These are phyloP conservation scores for Hypselothyrea guttata DNA, from an alignment of 2,888 invertebrate species.

Conservation along the genomic window DNA sequence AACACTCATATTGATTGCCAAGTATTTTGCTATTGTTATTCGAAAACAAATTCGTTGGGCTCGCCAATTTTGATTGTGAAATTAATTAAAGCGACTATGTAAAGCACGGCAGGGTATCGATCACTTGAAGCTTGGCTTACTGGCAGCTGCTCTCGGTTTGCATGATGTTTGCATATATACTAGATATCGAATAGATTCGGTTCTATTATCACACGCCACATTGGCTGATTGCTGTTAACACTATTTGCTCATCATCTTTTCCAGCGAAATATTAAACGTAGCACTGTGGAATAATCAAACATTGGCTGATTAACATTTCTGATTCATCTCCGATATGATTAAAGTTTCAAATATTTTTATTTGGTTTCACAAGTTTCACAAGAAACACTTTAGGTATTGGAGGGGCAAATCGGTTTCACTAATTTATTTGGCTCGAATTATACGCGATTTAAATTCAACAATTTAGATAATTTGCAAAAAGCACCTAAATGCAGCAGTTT, in stretches of 20 bases:
- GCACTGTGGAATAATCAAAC: slow-evolving; percentile 32
- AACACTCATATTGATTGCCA: slow-evolving; percentile 76
- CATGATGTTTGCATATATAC: slow-evolving; percentile 40
- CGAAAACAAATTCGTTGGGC: slow-evolving; percentile 35
- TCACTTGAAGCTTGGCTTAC: slow-evolving; percentile 34
- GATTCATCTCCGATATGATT: slow-evolving; percentile 19
- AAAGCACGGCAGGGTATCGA: slow-evolving; percentile 50
- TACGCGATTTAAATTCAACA: too few relatives aligned
- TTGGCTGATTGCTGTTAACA: slow-evolving; percentile 36
- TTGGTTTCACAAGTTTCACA: too few relatives aligned
- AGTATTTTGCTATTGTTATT: slow-evolving; percentile 46
- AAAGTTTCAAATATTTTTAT: too few relatives aligned
- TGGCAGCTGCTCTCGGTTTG: too few relatives aligned
- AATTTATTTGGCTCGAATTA: too few relatives aligned
- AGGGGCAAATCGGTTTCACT: too few relatives aligned
- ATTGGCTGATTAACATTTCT: slow-evolving; percentile 14
- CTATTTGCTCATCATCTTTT: slow-evolving; percentile 53
- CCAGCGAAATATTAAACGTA: slow-evolving; percentile 18
- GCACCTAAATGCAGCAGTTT: slow-evolving; percentile 8
- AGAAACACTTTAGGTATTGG: too few relatives aligned
- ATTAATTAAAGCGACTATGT: slow-evolving; percentile 66
- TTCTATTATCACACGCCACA: slow-evolving; percentile 54
- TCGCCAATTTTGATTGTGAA: slow-evolving; percentile 61
- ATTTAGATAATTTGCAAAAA: too few relatives aligned
- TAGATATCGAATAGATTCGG: slow-evolving; percentile 10